Conservation (phyloP, 2,888 invertebrate species). For the Apotomis turbidana region DNA sequence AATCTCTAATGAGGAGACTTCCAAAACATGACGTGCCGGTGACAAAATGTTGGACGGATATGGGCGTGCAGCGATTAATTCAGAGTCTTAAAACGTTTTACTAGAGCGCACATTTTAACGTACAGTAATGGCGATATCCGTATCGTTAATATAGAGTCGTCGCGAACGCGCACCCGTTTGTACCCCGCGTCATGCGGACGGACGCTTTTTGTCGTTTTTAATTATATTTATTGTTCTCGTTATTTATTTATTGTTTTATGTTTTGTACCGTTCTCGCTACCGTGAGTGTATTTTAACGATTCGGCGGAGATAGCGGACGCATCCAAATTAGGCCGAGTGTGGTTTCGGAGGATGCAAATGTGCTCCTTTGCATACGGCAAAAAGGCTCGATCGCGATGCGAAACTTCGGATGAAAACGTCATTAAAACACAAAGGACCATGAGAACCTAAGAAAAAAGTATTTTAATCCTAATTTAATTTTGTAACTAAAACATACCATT, state of each 20-base stretch:
- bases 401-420: constrained; percentile 70
- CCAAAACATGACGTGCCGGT: constrained; percentile 72
- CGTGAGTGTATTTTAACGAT: constrained; percentile 79
- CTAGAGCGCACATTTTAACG: constrained; percentile 55
- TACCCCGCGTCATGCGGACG: constrained; percentile 75
- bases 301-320: constrained; percentile 69
- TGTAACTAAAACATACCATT: background rate
- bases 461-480: constrained; percentile 31
- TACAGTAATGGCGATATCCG: constrained; percentile 52
- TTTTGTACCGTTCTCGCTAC: constrained; percentile 75
- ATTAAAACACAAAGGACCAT: constrained; percentile 73
- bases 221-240: constrained; percentile 82
- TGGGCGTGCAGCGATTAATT: constrained; percentile 50
- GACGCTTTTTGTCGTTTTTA: constrained; percentile 81
- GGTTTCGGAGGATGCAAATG: constrained; percentile 73
- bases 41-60: constrained; percentile 76
- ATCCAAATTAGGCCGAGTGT: constrained; percentile 77
- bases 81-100: constrained; percentile 51
- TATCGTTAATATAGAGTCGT: constrained; percentile 76
- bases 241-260: constrained; percentile 80
- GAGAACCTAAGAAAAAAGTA: constrained; percentile 52
- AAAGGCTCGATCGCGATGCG: constrained; percentile 61
- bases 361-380: constrained; percentile 69
- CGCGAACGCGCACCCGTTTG: constrained; percentile 71
- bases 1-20: constrained; percentile 73